These are phyloP conservation scores for Ariopsis seemanni DNA, from an alignment of 2,113 vertebrate species.

Conservation along the genomic window DNA sequence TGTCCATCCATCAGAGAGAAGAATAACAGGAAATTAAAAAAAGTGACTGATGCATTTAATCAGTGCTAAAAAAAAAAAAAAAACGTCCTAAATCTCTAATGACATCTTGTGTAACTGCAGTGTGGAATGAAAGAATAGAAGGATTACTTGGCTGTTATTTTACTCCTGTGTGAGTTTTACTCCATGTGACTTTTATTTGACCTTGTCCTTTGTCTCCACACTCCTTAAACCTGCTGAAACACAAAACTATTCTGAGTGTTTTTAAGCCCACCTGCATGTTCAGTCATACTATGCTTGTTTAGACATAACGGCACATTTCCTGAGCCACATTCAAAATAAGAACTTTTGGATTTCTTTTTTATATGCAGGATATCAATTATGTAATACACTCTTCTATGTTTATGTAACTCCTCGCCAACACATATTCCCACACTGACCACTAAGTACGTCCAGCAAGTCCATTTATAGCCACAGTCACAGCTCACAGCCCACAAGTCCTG, in stretches of 20 bases:
- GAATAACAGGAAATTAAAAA: constrained; percentile 13
- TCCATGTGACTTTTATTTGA: not conserved
- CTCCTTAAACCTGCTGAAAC: not conserved
- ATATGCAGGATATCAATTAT: not conserved
- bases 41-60: not conserved
- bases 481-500: not conserved
- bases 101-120: not conserved
- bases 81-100: constrained; percentile 3
- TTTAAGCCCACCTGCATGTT: not conserved
- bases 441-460: not conserved
- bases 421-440: constrained; percentile 14
- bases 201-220: not conserved
- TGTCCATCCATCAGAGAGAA: not conserved
- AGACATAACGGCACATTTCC: not conserved
- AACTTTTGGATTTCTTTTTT: not conserved
- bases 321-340: not conserved
- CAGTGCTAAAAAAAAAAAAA: not conserved
- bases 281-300: not conserved
- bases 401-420: not conserved
- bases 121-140: not conserved
- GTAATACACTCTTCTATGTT: constrained; percentile 20
- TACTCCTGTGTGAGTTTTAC: not conserved
- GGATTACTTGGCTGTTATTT: not conserved
- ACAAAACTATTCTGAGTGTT: not conserved
- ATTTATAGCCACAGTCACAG: constrained; percentile 18